A percentile compares a stretch with the other conserved stretches of the same genome.
These are phyloP conservation scores for Drosophila dives DNA, from an alignment of 2,888 invertebrate species.

Conservation along the genomic window DNA sequence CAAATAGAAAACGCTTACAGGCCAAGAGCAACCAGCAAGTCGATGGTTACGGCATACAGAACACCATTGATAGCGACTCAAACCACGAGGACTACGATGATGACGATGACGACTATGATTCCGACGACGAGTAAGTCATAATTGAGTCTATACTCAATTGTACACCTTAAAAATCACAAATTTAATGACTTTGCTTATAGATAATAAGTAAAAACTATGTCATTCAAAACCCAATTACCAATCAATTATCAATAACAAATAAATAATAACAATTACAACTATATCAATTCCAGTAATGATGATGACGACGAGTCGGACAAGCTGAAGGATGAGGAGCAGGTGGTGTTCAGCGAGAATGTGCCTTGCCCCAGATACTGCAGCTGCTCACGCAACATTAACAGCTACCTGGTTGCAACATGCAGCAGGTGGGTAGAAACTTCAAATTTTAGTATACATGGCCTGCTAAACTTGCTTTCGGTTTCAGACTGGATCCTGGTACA, in stretches of 20 bases:
- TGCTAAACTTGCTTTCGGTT: not conserved
- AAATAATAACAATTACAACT: not conserved
- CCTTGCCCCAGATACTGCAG: slow-evolving; percentile 88
- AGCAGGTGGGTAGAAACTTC: slow-evolving; percentile 84
- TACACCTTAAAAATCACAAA: not conserved
- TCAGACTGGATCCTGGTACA: slow-evolving; percentile 87
- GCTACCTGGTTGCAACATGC: slow-evolving; percentile 88
- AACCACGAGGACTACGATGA: slow-evolving; percentile 72
- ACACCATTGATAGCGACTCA: slow-evolving; percentile 68
- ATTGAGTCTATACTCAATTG: not conserved
- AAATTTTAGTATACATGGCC: fast-evolving
- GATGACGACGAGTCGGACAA: slow-evolving; percentile 79
- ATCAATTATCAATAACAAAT: not conserved
- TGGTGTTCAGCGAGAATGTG: slow-evolving; percentile 83
- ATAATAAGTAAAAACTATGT: not conserved
- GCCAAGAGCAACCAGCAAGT: slow-evolving; percentile 49
- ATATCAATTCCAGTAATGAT: slow-evolving; percentile 38
- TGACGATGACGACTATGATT: slow-evolving; percentile 54
- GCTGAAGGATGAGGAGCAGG: slow-evolving; percentile 80
- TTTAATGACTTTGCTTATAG: not conserved
- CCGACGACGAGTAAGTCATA: slow-evolving; percentile 62
- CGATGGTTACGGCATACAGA: slow-evolving; percentile 55
- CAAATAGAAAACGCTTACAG: slow-evolving; percentile 26
- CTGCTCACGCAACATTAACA: slow-evolving; percentile 87
- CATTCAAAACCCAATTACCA: not conserved